phyloP scores from a whole-genome alignment of 2,113 vertebrate species.

The Theropithecus gelada region DNA sequence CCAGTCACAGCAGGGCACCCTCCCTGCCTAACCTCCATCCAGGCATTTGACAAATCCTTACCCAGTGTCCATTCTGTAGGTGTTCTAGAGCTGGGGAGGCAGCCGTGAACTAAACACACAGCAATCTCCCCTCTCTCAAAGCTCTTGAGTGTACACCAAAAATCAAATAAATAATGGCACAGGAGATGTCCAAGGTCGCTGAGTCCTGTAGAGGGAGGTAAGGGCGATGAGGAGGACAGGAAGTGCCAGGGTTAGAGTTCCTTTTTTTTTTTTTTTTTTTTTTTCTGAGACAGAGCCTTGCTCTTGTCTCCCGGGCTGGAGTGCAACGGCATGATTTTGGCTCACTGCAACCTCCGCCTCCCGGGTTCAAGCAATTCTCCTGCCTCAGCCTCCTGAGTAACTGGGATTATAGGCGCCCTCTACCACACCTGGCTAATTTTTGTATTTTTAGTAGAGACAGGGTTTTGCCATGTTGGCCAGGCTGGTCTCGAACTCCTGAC shows the following conservation, averaged over 20 bases:
- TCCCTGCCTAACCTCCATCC: not conserved
- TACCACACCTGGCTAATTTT: no score
- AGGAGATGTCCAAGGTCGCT: no score
- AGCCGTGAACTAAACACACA: rapidly evolving
- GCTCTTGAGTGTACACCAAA: not conserved
- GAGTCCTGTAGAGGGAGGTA: not conserved
- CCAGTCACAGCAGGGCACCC: rapidly evolving
- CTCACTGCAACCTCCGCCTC: no score
- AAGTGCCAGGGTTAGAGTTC: not conserved
- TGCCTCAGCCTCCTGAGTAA: no score
- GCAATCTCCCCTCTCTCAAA: not conserved
- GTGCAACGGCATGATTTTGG: no score
- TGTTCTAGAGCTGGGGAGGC: not conserved
- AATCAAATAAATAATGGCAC: not conserved
- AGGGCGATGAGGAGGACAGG: rapidly evolving
- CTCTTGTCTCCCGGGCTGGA: no score
- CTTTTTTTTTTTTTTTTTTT: not conserved
- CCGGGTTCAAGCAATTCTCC: no score
- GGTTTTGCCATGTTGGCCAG: no score
- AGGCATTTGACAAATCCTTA: not conserved
- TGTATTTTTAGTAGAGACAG: no score
- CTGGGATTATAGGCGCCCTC: no score
- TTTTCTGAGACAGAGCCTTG: no score
- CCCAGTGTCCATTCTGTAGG: rapidly evolving
- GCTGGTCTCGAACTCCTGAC: no score